phyloP scores from a whole-genome alignment of 2,888 invertebrate genomes.

The Temnothorax unifasciatus region DNA sequence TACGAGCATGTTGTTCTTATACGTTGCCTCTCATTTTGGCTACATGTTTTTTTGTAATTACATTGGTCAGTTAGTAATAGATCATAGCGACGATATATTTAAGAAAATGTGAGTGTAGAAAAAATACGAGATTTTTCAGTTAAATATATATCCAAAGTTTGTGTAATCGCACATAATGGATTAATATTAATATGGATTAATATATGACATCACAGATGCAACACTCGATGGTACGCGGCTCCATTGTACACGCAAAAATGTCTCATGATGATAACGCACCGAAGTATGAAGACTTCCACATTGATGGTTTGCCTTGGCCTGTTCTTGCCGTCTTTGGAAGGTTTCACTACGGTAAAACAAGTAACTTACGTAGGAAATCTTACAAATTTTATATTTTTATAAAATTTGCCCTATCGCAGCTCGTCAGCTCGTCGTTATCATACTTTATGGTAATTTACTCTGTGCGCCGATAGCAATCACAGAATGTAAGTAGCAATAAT shows the following conservation, averaged over 20 bases:
- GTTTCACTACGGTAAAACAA: slow-evolving; percentile 39
- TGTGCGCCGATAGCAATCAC: neutral
- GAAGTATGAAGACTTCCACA: slow-evolving; percentile 34
- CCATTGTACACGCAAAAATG: slow-evolving; percentile 32
- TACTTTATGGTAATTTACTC: slow-evolving; percentile 48
- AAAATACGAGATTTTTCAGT: neutral
- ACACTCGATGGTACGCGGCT: slow-evolving; percentile 42
- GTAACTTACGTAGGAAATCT: neutral
- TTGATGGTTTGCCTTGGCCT: neutral
- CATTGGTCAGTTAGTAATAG: slow-evolving; percentile 21
- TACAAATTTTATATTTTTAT: slow-evolving; percentile 27
- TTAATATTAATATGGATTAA: slow-evolving; percentile 19
- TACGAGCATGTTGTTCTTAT: neutral
- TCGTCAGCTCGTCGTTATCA: slow-evolving; percentile 1
- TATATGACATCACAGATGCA: slow-evolving; percentile 25
- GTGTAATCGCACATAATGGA: neutral
- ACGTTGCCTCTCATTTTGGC: neutral
- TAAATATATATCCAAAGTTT: neutral
- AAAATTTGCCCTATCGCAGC: slow-evolving; percentile 12
- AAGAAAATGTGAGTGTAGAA: slow-evolving; percentile 22
- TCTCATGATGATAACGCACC: slow-evolving; percentile 21
- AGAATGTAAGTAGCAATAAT: neutral
- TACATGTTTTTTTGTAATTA: neutral
- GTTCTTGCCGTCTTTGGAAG: slow-evolving; percentile 32
- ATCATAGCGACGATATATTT: slow-evolving; percentile 16